phyloP scores from a whole-genome alignment of 2,113 vertebrate genomes.

The Stercorarius parasiticus region DNA sequence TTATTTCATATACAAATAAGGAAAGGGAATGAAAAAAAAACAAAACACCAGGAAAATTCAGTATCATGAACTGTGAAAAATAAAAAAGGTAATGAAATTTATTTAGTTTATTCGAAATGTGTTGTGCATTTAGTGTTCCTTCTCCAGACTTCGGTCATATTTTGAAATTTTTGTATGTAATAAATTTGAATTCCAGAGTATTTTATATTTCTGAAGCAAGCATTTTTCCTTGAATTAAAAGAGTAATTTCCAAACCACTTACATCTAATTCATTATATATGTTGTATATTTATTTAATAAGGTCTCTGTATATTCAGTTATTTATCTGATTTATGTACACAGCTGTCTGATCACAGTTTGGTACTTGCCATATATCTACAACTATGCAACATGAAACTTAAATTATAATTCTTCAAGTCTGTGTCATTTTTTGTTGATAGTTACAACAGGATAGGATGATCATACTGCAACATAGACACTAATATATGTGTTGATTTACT shows the following conservation, averaged over 20 bases:
- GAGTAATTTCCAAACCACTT: not conserved
- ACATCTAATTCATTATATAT: not conserved
- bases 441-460: not conserved
- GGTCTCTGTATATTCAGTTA: not conserved
- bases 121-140: not conserved
- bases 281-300: not conserved
- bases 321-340: slow-evolving; percentile 37
- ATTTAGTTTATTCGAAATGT: not conserved
- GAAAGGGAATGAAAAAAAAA: not conserved
- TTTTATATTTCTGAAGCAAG: not conserved
- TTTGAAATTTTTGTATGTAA: not conserved
- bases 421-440: not conserved
- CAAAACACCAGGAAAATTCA: not conserved
- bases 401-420: not conserved
- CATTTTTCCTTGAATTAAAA: not conserved
- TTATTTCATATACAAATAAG: not conserved
- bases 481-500: not conserved
- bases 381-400: not conserved
- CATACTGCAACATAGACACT: not conserved
- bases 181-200: not conserved
- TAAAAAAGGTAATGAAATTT: not conserved
- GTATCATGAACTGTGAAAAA: not conserved
- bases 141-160: not conserved
- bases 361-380: not conserved
- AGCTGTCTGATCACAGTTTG: not conserved